These are phyloP conservation scores for Pseudanteris insignis DNA, from an alignment of 2,888 invertebrate genomes.

Conservation along the genomic window DNA sequence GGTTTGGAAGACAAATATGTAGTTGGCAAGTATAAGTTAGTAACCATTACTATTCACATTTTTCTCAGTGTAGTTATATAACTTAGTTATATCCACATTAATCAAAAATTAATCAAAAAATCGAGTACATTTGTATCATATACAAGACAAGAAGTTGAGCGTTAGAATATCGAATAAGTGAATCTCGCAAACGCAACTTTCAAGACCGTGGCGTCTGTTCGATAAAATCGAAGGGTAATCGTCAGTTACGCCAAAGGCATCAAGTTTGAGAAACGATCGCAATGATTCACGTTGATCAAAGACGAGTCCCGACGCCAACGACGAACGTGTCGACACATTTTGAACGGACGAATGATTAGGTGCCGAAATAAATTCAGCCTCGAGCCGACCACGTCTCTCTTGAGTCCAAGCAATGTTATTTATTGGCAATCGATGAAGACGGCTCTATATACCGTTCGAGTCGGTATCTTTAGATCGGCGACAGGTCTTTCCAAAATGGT, in stretches of 20 bases:
- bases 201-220: too few species aligned
- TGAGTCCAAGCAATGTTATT: slow-evolving; percentile 20
- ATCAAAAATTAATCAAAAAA: too few species aligned
- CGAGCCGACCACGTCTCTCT: slow-evolving; percentile 7
- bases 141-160: too few species aligned
- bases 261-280: slow-evolving; percentile 15
- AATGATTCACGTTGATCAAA: slow-evolving; percentile 20
- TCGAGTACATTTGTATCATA: too few species aligned
- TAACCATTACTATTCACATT: too few species aligned
- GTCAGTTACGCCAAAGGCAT: slow-evolving; percentile 10
- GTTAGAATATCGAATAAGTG: too few species aligned
- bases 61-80: too few species aligned
- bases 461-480: slow-evolving; percentile 61
- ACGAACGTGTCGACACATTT: slow-evolving; percentile 9
- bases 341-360: slow-evolving; percentile 13
- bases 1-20: too few species aligned
- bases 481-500: slow-evolving; percentile 54
- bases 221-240: too few species aligned
- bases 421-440: slow-evolving; percentile 55
- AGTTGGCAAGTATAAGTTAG: too few species aligned
- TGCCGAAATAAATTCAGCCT: slow-evolving; percentile 26
- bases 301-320: slow-evolving; percentile 15
- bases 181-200: too few species aligned
- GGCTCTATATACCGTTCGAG: slow-evolving; percentile 23
- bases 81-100: too few species aligned